Evolutionary conservation across 2,113 vertebrate species (phyloP).

Genomic region (Gymnobelideus leadbeateri): DNA sequence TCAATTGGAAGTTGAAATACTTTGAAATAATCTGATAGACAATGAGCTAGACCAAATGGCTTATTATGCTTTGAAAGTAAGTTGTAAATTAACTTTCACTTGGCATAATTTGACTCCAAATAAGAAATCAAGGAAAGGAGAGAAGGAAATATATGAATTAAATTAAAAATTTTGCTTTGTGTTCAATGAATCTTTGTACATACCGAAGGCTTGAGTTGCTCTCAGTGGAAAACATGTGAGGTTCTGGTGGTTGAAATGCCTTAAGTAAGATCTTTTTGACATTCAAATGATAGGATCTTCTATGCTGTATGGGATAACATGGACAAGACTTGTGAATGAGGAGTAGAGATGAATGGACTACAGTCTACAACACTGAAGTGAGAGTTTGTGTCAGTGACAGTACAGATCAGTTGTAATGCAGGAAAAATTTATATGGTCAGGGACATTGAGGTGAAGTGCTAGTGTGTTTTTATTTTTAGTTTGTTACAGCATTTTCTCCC

Average conservation of each 20-base stretch:
- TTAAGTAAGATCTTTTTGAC: neutral
- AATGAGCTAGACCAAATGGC: neutral
- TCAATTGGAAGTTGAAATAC: neutral
- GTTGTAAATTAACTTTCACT: neutral
- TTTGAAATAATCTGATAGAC: neutral
- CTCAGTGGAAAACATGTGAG: neutral
- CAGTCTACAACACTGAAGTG: neutral
- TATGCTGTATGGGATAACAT: neutral
- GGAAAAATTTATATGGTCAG: neutral
- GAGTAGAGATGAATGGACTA: neutral
- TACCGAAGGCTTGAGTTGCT: neutral
- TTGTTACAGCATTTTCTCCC: neutral
- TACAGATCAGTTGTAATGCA: neutral
- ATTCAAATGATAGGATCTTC: neutral
- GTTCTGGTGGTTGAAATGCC: neutral
- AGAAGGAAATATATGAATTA: neutral
- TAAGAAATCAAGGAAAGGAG: neutral
- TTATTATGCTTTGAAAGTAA: neutral
- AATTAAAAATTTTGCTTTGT: neutral
- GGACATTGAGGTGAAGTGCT: neutral
- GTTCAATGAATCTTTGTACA: neutral
- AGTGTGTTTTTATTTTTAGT: neutral
- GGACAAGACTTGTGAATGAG: neutral
- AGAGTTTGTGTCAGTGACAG: neutral
- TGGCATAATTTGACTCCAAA: neutral